Base-by-base conservation (phyloP, 1,140 invertebrate genomes). In the Caerostris extrusa region DNA sequence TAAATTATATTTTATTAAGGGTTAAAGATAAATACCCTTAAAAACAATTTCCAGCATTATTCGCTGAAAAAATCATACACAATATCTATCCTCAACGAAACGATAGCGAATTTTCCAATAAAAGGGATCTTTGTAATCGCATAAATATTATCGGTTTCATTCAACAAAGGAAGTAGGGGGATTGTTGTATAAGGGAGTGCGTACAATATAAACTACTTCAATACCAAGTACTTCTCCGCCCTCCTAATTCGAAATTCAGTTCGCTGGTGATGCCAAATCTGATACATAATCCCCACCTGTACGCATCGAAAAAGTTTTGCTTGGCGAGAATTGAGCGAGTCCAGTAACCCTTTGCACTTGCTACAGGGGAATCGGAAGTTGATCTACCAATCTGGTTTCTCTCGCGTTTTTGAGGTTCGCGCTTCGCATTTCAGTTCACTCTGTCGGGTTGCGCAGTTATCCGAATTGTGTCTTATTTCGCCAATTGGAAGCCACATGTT, bases 271-370 rank as follows among this genome's bases (percentile, higher is more conserved):
- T 77, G 19, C 69, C 69, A 50, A 53, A 77, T 77, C 71, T 53
- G 71, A 77, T 77, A 19, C 34, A 7, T 50, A 50, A 77, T 77
- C 34, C 81, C 55, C 17, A 57, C 55, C 17, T 57, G 55, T 57
- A 56, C 82, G 57, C 19, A 10, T 17, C 17, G 55, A n/a, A 56
- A 34, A 85, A 85, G 82, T 58, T 85, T 55, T 3, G 7, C 55
- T 57, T 19, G 55, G 57, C 17, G 57, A 85, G 17, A 81, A 81
- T 81, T 85, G 50, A 12, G 8, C 7, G n/a, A 85, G 7, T 85
- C 55, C 82, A 58, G 82, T 85, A 85, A 85, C 82, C 82, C 82
- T 85, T 19, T 58, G 55, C 82, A 57, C 82, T 85, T 56, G 82
- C 19, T 85, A n/a, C 50, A n/a, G 82, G 82, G 57, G 82, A 85